phyloP scores from a whole-genome alignment of 2,797 vertebrate genomes.

The Amblyraja radiata region DNA sequence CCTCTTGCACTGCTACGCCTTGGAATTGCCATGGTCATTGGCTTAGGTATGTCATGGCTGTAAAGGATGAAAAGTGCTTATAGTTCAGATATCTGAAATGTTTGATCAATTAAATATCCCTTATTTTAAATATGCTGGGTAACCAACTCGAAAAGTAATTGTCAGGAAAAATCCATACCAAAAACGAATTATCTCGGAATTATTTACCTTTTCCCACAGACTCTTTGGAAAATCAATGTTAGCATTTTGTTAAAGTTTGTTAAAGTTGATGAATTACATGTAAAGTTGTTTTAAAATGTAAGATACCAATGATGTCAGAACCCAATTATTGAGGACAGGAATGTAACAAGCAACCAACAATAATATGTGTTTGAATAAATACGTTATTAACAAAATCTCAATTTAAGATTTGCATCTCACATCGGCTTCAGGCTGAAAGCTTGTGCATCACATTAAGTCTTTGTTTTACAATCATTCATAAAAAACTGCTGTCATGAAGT shows the following conservation, averaged over 20 bases:
- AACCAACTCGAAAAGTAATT: not conserved
- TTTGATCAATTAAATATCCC: not conserved
- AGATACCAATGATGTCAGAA: not conserved
- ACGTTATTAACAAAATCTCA: not conserved
- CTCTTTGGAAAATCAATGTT: not conserved
- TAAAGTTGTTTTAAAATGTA: not conserved
- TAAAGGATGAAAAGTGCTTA: too few species aligned
- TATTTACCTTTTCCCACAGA: not conserved
- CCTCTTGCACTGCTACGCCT: too few species aligned
- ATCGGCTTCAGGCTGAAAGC: not conserved
- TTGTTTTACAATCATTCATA: not conserved
- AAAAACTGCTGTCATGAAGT: not conserved
- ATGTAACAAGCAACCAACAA: not conserved
- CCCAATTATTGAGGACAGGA: not conserved
- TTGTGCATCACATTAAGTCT: not conserved
- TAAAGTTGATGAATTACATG: not conserved
- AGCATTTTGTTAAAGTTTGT: not conserved
- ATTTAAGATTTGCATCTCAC: not conserved
- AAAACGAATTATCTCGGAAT: not conserved
- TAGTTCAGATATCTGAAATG: not conserved
- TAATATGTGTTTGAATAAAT: not conserved
- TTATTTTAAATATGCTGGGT: not conserved
- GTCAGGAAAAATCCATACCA: not conserved
- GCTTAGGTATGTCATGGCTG: too few species aligned
- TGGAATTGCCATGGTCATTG: too few species aligned